Conservation (phyloP, 2,797 vertebrate genomes). For the Eidolon dupreanum region DNA sequence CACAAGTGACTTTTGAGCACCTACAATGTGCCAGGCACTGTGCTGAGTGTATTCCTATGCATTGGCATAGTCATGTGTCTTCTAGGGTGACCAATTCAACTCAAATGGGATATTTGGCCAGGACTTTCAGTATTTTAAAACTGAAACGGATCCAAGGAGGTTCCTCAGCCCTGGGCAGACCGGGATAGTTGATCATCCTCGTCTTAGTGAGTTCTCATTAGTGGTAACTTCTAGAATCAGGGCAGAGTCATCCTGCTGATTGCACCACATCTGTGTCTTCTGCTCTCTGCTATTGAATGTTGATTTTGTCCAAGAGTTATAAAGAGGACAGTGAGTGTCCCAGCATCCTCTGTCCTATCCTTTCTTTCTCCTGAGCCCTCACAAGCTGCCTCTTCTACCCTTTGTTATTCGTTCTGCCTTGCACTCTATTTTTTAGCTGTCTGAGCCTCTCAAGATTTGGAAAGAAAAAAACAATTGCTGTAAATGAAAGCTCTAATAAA, state of each 20-base stretch:
- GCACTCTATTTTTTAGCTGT: conserved; percentile 49
- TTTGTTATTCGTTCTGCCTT: neutral
- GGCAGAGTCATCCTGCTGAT: neutral
- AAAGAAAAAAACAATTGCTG: conserved; percentile 59
- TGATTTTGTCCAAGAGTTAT: neutral
- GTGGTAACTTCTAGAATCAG: neutral
- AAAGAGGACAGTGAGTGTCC: neutral
- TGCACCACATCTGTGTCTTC: neutral
- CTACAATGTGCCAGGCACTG: neutral
- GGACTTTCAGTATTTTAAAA: neutral
- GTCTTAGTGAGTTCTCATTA: neutral
- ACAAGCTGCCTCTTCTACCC: neutral
- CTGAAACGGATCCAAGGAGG: neutral
- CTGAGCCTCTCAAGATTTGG: conserved; percentile 73
- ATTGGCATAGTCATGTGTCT: neutral
- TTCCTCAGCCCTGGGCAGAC: neutral
- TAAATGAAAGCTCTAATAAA: conserved; percentile 70
- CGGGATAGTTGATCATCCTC: neutral
- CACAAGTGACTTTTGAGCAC: neutral
- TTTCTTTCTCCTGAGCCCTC: neutral
- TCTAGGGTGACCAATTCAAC: neutral
- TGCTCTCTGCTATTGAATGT: neutral
- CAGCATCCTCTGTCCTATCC: neutral
- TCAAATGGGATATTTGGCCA: neutral
- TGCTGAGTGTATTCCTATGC: neutral